Evolutionary conservation across 2,797 vertebrate species (phyloP), one percentile per base, ranked within the genome.

Genomic region (Simalia tracyae): DNA sequence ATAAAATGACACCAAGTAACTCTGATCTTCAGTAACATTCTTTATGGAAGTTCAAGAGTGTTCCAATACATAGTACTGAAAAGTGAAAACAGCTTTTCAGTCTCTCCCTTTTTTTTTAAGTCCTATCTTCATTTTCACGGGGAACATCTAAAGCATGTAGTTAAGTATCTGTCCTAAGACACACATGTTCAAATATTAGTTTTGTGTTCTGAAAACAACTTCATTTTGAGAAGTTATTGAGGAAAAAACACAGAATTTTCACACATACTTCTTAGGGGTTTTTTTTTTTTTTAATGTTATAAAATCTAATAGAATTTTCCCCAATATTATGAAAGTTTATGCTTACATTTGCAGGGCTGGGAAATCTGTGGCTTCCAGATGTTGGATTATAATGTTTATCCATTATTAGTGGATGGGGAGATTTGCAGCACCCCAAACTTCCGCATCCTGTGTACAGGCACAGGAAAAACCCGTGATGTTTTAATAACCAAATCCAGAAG

Each of bases 1-100:
- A 92, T 85, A 91, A 87, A 92, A 86, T 0, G 88, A 93, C 92
- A 93, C 94, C 95, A 92, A 94, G 56, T 84, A 92, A 90, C 87
- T 56, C 89, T 89, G 76, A 89, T 93, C 93, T 94, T 94, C 94
- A 56, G 91, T 85, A 87, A 93, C 76, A 14, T 60, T 60, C 9
- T 60, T 90, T 91, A 0, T n/a, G 19, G 42, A 50, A 86, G 59
- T 93, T 90, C 94, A 87, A 90, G 68, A 63, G 59, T 72, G 15
- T 57, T 86, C 12, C 42, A 89, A 54, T 50, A 76, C 93, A 10
- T 90, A 93, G 87, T 93, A 81, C 68, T 91, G 85, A 89, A 93
- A 87, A 93, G 28, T 63, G 72, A 88, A 92, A 92, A 7, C 42
- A 84, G 42, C 85, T 93, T 92, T 89, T 89, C 50, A 60, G 50